Evolutionary conservation across 53 echinoderm and acorn worm species (phyloP).

Genomic region (Patiria pectinifera): DNA sequence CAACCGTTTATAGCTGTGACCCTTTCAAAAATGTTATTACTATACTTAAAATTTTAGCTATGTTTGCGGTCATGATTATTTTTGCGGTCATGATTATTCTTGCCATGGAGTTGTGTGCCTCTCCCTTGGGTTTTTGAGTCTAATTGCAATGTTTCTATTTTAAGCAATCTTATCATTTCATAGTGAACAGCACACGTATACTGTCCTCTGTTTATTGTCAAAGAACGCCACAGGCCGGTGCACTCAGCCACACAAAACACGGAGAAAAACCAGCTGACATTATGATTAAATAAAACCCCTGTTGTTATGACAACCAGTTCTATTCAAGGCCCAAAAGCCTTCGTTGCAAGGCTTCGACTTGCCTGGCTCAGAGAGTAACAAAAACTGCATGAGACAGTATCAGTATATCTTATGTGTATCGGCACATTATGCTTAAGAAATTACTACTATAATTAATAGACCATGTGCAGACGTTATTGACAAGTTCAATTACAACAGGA

Average conservation of each 20-base stretch:
- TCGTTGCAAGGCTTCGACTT: neutral
- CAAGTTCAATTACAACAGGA: too few relatives aligned
- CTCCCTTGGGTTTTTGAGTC: neutral
- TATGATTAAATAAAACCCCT: constrained; percentile 6
- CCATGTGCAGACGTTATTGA: too few relatives aligned
- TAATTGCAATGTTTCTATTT: neutral
- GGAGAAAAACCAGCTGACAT: neutral
- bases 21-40: too few relatives aligned
- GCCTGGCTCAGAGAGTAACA: neutral
- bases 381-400: neutral
- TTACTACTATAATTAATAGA: too few relatives aligned
- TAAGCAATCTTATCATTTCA: neutral
- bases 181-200: too few relatives aligned
- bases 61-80: too few relatives aligned
- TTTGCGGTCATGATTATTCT: neutral
- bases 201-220: neutral
- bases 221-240: neutral
- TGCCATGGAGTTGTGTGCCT: neutral
- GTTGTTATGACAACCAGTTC: constrained; percentile 38
- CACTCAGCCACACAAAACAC: neutral
- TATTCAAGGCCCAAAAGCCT: neutral
- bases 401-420: neutral
- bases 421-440: neutral
- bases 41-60: too few relatives aligned
- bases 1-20: too few relatives aligned